Evolutionary conservation across 2,113 vertebrate species (phyloP), one percentile per base, ranked within the genome.

Genomic region (Urocitellus parryii): DNA sequence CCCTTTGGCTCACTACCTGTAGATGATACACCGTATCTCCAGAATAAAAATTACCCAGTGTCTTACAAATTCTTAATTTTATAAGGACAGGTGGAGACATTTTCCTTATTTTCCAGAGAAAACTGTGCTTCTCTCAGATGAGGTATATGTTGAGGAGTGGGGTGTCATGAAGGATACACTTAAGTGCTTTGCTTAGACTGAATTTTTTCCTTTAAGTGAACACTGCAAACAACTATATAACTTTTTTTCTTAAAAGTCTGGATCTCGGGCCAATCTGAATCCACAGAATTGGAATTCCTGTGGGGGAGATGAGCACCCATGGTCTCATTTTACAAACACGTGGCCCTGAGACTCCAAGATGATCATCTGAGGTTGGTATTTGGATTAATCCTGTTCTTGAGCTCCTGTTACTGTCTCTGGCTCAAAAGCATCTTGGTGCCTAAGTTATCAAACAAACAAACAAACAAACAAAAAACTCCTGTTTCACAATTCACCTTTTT

Each of bases 121-220:
- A 82, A 3, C n/a, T 17, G 39, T 2, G 5, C 56, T 70, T 79
- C 48, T 65, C 18, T 72, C 5, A n/a, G 17, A 48, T 37, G 39
- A 29, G 29, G 4, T 17, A 13, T 29, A 13, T 45, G 37, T 73
- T 68, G 48, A 53, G 39, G 51, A 72, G 29, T 5, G 25, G 24
- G 24, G 25, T 39, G 7, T 1, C 5, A 6, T 9, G 34, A 17
- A 45, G 51, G 45, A 42, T 20, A 5, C n/a, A 18, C 18, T 14
- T 24, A 17, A 39, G 48, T 51, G 56, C 24, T 68, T 68, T 58
- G 61, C 70, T 20, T n/a, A 79, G 73, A 32, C 16, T 67, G 32
- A 68, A 78, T 39, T 78, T 95, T 81, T 32, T 37, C 27, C 29
- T 90, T 65, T 20, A 93, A 88, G 37, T n/a, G n/a, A 72, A 63